Conservation (phyloP, 2,797 vertebrate genomes). For the Nyctalus aviator region DNA sequence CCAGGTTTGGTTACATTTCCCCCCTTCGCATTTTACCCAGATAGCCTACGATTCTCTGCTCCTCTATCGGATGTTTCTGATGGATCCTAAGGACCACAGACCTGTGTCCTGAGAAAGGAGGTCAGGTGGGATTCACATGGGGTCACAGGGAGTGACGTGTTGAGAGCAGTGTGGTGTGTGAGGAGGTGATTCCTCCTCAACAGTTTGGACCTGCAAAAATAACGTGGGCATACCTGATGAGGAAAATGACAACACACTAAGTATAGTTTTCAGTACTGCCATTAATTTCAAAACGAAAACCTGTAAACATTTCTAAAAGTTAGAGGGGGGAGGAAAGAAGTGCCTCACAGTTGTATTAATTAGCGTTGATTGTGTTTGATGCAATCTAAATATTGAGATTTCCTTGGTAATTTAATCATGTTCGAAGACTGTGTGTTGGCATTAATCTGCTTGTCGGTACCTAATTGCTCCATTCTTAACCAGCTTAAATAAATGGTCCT, state of each 20-base stretch:
- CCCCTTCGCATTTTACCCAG: not conserved
- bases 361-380: not conserved
- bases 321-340: not conserved
- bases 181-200: not conserved
- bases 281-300: slow-evolving; percentile 28
- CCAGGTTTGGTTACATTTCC: not conserved
- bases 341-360: not conserved
- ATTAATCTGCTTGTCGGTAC: not conserved
- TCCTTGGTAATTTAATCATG: not conserved
- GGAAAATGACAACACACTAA: not conserved
- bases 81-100: not conserved
- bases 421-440: not conserved
- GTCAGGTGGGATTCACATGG: not conserved
- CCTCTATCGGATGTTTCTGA: not conserved
- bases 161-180: not conserved
- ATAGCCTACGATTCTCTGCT: not conserved
- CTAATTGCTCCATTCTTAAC: not conserved
- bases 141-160: fast-evolving
- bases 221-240: not conserved
- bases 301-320: not conserved
- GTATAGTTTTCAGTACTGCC: not conserved
- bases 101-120: not conserved
- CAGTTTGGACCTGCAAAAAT: not conserved
- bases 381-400: not conserved
- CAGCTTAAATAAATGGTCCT: not conserved